A percentile compares a stretch with the other conserved stretches of the same genome.
These are phyloP conservation scores for Drusus annulatus DNA, from an alignment of 1,140 invertebrate species.

Conservation along the genomic window DNA sequence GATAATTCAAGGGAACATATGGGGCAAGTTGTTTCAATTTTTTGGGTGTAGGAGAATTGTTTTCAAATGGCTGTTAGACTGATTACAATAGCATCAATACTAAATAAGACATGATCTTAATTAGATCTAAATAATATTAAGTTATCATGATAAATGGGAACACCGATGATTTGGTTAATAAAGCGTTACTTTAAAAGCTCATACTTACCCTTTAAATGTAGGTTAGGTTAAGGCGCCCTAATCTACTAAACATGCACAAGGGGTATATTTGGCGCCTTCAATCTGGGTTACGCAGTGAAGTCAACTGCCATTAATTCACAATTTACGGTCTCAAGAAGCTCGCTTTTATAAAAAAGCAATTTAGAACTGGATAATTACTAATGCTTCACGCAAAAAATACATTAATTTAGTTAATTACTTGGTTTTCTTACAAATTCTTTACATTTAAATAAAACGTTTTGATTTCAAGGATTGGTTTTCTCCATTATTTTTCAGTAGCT, in stretches of 20 bases:
- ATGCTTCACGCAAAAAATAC: slow-evolving; percentile 8
- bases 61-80: too few species aligned
- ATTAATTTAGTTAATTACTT: not conserved
- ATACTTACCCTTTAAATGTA: slow-evolving; percentile 1
- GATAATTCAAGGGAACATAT: too few species aligned
- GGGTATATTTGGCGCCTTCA: not conserved
- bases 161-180: slow-evolving; percentile 16
- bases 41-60: too few species aligned
- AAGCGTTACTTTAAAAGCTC: slow-evolving; percentile 15
- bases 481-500: too few species aligned
- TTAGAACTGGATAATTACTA: not conserved
- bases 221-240: slow-evolving; percentile 14
- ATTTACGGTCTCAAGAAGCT: not conserved
- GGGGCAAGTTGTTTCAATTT: too few species aligned
- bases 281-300: slow-evolving; percentile 5
- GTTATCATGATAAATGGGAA: not conserved
- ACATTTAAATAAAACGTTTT: too few species aligned
- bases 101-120: slow-evolving; percentile 3
- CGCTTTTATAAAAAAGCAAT: not conserved
- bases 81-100: too few species aligned
- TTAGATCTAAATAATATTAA: not conserved
- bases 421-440: too few species aligned
- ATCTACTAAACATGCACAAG: slow-evolving; percentile 14
- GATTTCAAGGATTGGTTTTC: too few species aligned
- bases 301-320: slow-evolving; percentile 17